These are phyloP conservation scores for Theocolax elegans DNA, from an alignment of 1,140 invertebrate genomes.

Conservation along the genomic window DNA sequence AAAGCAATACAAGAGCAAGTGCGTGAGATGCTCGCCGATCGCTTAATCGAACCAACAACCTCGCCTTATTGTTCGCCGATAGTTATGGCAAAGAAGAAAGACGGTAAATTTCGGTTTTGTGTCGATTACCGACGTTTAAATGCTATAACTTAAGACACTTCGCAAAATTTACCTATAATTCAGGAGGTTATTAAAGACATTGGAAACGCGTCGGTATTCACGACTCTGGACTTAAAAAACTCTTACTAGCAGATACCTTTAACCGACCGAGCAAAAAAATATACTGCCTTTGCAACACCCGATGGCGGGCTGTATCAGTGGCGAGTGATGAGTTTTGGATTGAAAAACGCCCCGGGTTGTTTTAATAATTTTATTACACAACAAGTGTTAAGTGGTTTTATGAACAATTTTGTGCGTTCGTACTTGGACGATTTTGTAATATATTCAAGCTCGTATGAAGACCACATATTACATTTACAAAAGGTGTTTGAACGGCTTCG, in stretches of 20 bases:
- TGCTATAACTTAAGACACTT: constrained; percentile 4
- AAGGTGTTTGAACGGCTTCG: no score
- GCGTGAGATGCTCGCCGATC: constrained; percentile 21
- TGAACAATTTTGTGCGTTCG: no score
- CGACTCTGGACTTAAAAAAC: constrained; percentile 24
- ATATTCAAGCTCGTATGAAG: no score
- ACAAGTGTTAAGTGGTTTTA: no score
- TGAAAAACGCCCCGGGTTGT: constrained; percentile 4
- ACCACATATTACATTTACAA: no score
- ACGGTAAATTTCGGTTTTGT: constrained; percentile 31
- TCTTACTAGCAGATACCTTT: constrained; percentile 42
- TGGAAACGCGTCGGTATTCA: constrained; percentile 12
- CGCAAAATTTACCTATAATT: constrained; percentile 23
- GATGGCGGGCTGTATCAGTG: constrained; percentile 25
- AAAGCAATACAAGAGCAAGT: constrained; percentile 32
- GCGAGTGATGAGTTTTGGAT: constrained; percentile 19
- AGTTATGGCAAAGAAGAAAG: constrained; percentile 21
- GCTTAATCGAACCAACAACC: constrained; percentile 27
- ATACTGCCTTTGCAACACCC: constrained; percentile 12
- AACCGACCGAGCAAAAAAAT: background rate
- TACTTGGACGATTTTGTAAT: no score
- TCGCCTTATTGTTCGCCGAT: constrained; percentile 30
- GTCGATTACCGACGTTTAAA: constrained; percentile 38
- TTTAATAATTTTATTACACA: no score
- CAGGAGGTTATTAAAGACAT: constrained; percentile 25